Percentiles rank a stretch among this genome's conserved stretches.
phyloP scores from a whole-genome alignment of 2,113 vertebrate species.

The Lagenorhynchus albirostris region DNA sequence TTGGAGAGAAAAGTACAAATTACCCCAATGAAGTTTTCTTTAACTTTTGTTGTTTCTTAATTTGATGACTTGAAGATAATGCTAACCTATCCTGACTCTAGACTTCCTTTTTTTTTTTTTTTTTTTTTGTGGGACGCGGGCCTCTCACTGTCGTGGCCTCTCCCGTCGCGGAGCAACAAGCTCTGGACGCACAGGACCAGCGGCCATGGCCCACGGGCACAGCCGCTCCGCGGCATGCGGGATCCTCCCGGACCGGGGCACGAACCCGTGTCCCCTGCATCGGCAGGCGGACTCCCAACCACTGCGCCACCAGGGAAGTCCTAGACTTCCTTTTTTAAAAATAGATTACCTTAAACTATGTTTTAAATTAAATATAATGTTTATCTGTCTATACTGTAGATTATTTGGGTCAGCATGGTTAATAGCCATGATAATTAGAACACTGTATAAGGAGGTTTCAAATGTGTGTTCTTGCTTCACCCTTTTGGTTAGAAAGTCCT shows the following conservation, averaged over 20 bases:
- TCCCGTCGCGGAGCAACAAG: too few species aligned
- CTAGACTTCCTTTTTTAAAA: neutral
- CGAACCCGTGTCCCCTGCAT: too few species aligned
- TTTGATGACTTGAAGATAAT: neutral
- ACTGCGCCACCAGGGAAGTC: too few species aligned
- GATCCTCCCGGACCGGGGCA: too few species aligned
- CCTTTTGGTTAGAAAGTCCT: neutral
- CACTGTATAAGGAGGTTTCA: neutral
- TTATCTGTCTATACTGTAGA: neutral
- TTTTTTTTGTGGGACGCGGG: too few species aligned
- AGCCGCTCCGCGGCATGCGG: too few species aligned
- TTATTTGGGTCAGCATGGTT: neutral
- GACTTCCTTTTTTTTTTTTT: neutral
- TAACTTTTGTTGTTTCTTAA: conserved; percentile 11
- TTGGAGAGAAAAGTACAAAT: conserved; percentile 21
- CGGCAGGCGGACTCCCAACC: too few species aligned
- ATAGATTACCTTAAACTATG: neutral
- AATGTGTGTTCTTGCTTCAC: neutral
- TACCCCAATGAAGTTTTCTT: neutral
- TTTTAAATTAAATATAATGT: neutral
- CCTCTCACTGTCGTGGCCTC: too few species aligned
- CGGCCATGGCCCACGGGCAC: too few species aligned
- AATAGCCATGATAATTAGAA: neutral
- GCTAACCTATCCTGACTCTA: neutral
- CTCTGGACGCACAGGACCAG: too few species aligned